A percentile compares a stretch with the other conserved stretches of the same genome.
Conservation (phyloP, 2,113 vertebrate species). For the Hoplias malabaricus region DNA sequence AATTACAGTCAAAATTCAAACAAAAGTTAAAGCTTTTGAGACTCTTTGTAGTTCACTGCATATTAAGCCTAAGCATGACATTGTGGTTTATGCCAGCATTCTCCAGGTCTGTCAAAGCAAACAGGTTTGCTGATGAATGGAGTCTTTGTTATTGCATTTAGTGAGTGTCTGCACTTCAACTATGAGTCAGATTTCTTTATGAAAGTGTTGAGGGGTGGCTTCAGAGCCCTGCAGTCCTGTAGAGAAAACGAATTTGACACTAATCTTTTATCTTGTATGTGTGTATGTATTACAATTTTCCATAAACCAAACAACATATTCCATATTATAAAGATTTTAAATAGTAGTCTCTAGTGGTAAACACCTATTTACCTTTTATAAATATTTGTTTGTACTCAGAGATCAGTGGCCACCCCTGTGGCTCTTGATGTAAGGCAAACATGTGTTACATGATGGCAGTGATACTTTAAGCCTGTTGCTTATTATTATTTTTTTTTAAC, state of each 20-base stretch:
- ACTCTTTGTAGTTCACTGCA: not conserved
- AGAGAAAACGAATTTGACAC: slow-evolving; percentile 16
- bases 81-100: slow-evolving; percentile 11
- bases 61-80: not conserved
- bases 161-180: slow-evolving; percentile 20
- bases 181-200: slow-evolving; percentile 30
- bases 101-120: slow-evolving; percentile 28
- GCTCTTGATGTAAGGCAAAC: not conserved
- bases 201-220: slow-evolving; percentile 21
- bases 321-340: too few species aligned
- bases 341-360: too few species aligned
- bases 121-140: slow-evolving; percentile 36
- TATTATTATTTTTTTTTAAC: slow-evolving; percentile 23
- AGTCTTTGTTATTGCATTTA: slow-evolving; percentile 37
- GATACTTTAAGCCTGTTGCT: not conserved
- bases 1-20: not conserved
- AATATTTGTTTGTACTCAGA: not conserved
- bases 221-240: slow-evolving; percentile 4
- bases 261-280: slow-evolving; percentile 18
- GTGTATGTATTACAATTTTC: not conserved
- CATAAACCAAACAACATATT: not conserved
- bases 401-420: not conserved
- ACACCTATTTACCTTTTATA: not conserved
- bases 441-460: not conserved
- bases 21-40: not conserved